phyloP scores from a whole-genome alignment of 2,113 vertebrate species.

The Reinhardtius hippoglossoides region DNA sequence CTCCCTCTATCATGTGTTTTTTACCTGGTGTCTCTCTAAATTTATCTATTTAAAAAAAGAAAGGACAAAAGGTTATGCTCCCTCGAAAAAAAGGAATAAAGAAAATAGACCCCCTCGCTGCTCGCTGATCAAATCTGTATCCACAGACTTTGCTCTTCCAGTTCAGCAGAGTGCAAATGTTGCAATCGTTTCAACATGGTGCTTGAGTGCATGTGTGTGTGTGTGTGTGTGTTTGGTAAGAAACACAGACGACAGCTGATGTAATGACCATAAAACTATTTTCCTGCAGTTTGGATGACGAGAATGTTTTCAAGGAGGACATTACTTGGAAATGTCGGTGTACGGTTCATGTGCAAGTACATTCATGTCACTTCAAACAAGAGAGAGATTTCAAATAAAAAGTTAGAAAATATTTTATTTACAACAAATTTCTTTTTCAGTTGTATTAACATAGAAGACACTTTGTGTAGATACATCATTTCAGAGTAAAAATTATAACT shows the following conservation, averaged over 20 bases:
- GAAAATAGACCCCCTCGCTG: slow-evolving; percentile 5
- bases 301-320: slow-evolving; percentile 30
- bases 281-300: slow-evolving; percentile 51
- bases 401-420: slow-evolving; percentile 84
- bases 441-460: slow-evolving; percentile 29
- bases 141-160: slow-evolving; percentile 48
- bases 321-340: slow-evolving; percentile 11
- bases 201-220: slow-evolving; percentile 71
- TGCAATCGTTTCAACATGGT: slow-evolving; percentile 60
- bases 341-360: no score
- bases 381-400: slow-evolving; percentile 54
- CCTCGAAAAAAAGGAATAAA: background rate
- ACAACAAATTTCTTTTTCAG: slow-evolving; percentile 51
- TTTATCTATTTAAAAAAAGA: background rate
- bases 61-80: background rate
- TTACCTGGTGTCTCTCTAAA: background rate
- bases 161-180: slow-evolving; percentile 50
- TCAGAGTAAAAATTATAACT: slow-evolving; percentile 59
- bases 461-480: slow-evolving; percentile 51
- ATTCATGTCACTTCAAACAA: background rate
- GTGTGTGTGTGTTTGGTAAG: slow-evolving; percentile 63
- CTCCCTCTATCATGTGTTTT: background rate
- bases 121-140: slow-evolving; percentile 34
- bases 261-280: slow-evolving; percentile 74
- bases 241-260: slow-evolving; percentile 70